phyloP scores from a whole-genome alignment of 2,888 invertebrate species.

The Leptopilina drosophilae region DNA sequence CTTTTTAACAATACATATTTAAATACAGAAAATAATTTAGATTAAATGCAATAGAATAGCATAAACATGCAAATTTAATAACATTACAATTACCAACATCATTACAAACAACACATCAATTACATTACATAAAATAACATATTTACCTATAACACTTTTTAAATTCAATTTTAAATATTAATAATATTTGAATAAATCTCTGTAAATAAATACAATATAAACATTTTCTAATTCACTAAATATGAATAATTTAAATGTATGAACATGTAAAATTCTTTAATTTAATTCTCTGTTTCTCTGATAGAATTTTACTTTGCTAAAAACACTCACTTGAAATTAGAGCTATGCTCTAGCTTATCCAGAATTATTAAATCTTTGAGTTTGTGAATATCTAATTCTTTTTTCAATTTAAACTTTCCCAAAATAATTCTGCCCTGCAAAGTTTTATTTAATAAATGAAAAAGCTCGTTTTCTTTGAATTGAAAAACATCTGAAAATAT shows the following conservation, averaged over 20 bases:
- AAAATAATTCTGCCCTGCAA: background rate
- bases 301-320: background rate
- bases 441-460: background rate
- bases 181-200: background rate
- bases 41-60: no score
- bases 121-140: no score
- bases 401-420: background rate
- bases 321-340: background rate
- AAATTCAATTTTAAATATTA: background rate
- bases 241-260: background rate
- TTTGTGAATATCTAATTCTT: background rate
- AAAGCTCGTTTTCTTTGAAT: background rate
- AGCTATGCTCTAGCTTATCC: background rate
- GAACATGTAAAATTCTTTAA: background rate
- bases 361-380: background rate
- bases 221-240: background rate
- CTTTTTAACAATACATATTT: no score
- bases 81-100: no score
- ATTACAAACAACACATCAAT: no score
- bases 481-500: conserved; percentile 1
- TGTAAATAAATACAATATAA: no score
- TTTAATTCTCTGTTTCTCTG: background rate
- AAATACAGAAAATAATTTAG: no score
- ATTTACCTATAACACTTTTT: no score
- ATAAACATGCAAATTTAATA: no score